Percentiles rank a stretch among this genome's conserved stretches.
phyloP scores from a whole-genome alignment of 2,797 vertebrate species.

The Jordanella pulchra region DNA sequence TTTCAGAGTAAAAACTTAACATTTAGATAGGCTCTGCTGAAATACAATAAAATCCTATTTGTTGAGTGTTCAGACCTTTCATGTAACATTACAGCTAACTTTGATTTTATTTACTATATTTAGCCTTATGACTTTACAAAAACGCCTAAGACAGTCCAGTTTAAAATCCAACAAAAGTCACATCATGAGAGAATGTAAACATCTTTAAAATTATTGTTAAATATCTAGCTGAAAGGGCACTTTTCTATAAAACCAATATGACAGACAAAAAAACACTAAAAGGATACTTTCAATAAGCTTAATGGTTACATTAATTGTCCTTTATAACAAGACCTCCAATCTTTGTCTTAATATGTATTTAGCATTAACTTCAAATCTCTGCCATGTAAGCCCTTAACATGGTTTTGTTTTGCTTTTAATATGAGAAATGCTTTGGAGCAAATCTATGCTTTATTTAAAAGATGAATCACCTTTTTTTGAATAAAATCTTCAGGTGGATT shows the following conservation, averaged over 20 bases:
- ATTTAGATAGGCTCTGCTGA: neutral
- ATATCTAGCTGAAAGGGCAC: neutral
- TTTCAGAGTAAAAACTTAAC: neutral
- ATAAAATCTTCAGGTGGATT: no score
- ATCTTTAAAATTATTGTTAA: neutral
- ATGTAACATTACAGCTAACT: neutral
- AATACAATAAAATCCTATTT: neutral
- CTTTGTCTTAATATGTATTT: neutral
- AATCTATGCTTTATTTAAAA: no score
- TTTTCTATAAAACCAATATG: neutral
- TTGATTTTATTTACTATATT: neutral
- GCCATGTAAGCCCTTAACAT: neutral
- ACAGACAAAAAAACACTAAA: neutral
- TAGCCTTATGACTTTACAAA: neutral
- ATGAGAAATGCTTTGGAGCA: no score
- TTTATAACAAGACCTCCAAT: neutral
- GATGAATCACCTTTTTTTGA: no score
- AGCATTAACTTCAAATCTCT: neutral
- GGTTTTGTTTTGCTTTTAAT: no score
- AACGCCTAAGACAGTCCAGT: neutral
- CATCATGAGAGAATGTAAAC: neutral
- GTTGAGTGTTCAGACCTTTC: neutral
- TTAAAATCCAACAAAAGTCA: neutral
- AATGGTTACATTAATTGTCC: neutral
- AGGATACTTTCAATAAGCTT: neutral